Evolutionary conservation across 2,888 invertebrate species (phyloP).

Genomic region (Amiota minor): DNA sequence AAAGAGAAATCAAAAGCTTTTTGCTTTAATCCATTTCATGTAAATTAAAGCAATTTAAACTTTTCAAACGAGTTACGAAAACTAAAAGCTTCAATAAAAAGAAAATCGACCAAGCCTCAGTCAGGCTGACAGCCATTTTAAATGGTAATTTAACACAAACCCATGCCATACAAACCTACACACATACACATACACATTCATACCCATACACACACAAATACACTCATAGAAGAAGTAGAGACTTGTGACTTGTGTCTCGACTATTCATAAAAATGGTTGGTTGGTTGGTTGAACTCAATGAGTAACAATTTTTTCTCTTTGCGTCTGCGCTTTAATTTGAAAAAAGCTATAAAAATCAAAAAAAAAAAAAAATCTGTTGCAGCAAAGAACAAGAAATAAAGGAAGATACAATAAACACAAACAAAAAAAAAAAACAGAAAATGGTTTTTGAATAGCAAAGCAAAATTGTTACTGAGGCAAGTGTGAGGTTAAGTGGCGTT

Average conservation of each 20-base stretch:
- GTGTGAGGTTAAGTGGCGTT: constrained; percentile 65
- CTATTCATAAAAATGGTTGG: constrained; percentile 7
- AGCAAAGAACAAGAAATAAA: background rate
- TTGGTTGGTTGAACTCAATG: background rate
- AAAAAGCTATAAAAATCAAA: constrained; percentile 15
- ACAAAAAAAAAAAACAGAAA: constrained; percentile 34
- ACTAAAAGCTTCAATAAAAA: constrained; percentile 67
- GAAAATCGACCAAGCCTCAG: constrained; percentile 54
- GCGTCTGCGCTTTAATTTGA: constrained; percentile 59
- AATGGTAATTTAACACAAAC: constrained; percentile 63
- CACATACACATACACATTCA: constrained; percentile 35
- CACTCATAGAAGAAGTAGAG: constrained; percentile 10
- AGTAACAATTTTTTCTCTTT: constrained; percentile 48
- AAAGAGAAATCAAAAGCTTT: constrained; percentile 27
- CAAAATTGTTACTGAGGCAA: constrained; percentile 46
- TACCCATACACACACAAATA: constrained; percentile 36
- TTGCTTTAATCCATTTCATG: constrained; percentile 40
- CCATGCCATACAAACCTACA: constrained; percentile 19
- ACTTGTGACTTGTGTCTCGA: no score
- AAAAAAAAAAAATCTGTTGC: background rate
- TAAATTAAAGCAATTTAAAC: constrained; percentile 63
- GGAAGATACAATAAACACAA: constrained; percentile 29
- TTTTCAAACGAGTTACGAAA: constrained; percentile 59
- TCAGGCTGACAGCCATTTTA: constrained; percentile 68
- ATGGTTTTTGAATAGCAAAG: constrained; percentile 33